These are phyloP conservation scores for Scaptomyza hsui DNA, from an alignment of 1,140 invertebrate species.

Conservation along the genomic window DNA sequence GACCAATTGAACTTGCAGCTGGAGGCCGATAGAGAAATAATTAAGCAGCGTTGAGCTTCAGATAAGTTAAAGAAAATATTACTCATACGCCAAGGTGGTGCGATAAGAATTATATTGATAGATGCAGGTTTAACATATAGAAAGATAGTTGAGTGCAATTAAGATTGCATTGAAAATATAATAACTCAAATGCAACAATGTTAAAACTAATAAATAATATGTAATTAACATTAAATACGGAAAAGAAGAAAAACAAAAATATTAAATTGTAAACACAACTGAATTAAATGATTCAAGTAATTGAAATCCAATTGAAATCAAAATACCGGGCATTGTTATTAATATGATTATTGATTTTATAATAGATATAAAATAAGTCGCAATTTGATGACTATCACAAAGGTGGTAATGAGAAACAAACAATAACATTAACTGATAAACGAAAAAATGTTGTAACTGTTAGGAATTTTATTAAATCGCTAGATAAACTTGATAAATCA, in stretches of 20 bases:
- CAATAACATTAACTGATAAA: slow-evolving; percentile 1
- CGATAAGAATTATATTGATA: too few relatives aligned
- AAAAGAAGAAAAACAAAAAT: not conserved
- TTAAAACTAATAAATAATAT: not conserved
- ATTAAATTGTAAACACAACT: not conserved
- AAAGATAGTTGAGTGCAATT: slow-evolving; percentile 22
- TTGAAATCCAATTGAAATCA: not conserved
- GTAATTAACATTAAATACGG: not conserved
- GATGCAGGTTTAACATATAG: too few relatives aligned
- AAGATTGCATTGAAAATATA: slow-evolving; percentile 13
- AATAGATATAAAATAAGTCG: too few relatives aligned
- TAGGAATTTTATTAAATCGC: too few relatives aligned
- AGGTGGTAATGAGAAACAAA: not conserved
- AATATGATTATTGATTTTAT: not conserved
- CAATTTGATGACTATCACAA: not conserved
- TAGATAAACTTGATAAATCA: too few relatives aligned
- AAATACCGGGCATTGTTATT: not conserved
- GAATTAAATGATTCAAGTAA: not conserved
- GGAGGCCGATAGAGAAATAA: slow-evolving; percentile 27
- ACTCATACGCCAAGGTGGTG: slow-evolving; percentile 21
- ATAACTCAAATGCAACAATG: slow-evolving; percentile 15
- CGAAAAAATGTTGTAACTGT: too few relatives aligned
- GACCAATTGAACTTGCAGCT: slow-evolving; percentile 38
- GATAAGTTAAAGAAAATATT: slow-evolving; percentile 23
- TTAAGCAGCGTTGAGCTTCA: slow-evolving; percentile 6